A percentile compares a stretch with the other conserved stretches of the same genome.
Conservation (phyloP, 2,888 invertebrate species). For the Tuta absoluta region DNA sequence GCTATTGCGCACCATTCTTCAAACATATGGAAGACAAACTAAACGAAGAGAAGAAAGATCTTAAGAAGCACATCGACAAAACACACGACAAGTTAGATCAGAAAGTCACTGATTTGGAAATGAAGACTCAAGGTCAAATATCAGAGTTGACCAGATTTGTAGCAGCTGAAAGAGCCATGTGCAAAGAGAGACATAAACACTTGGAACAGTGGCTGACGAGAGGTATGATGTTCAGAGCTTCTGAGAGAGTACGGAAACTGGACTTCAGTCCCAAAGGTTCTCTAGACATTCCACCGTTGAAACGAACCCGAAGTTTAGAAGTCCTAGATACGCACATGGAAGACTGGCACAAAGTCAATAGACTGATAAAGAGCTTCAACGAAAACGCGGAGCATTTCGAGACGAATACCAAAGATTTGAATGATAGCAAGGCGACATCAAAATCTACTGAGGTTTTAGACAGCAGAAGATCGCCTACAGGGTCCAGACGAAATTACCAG, state of each 20-base stretch:
- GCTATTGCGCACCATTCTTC: slow-evolving; percentile 96
- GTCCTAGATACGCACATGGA: slow-evolving; percentile 79
- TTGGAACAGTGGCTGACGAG: slow-evolving; percentile 86
- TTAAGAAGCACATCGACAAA: slow-evolving; percentile 88
- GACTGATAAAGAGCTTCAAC: slow-evolving; percentile 65
- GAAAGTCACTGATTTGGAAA: slow-evolving; percentile 89
- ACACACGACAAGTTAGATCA: slow-evolving; percentile 90
- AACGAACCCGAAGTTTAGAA: slow-evolving; percentile 87
- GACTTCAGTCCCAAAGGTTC: slow-evolving; percentile 78
- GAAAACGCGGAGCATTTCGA: slow-evolving; percentile 64
- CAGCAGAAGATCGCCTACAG: slow-evolving; percentile 56
- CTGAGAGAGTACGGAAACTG: slow-evolving; percentile 72
- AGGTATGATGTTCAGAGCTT: slow-evolving; percentile 82
- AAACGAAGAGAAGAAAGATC: slow-evolving; percentile 89
- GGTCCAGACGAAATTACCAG: slow-evolving; percentile 58
- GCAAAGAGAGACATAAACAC: slow-evolving; percentile 84
- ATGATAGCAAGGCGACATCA: slow-evolving; percentile 69
- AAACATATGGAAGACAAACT: slow-evolving; percentile 92
- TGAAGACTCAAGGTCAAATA: slow-evolving; percentile 86
- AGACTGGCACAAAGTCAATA: slow-evolving; percentile 70
- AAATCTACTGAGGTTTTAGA: slow-evolving; percentile 78
- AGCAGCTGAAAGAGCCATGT: slow-evolving; percentile 82
- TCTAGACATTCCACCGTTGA: slow-evolving; percentile 80
- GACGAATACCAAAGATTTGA: slow-evolving; percentile 68
- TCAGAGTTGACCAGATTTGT: slow-evolving; percentile 85